Evolutionary conservation across 1,140 invertebrate genomes (phyloP).

Genomic region (Drosophila ironensis): DNA sequence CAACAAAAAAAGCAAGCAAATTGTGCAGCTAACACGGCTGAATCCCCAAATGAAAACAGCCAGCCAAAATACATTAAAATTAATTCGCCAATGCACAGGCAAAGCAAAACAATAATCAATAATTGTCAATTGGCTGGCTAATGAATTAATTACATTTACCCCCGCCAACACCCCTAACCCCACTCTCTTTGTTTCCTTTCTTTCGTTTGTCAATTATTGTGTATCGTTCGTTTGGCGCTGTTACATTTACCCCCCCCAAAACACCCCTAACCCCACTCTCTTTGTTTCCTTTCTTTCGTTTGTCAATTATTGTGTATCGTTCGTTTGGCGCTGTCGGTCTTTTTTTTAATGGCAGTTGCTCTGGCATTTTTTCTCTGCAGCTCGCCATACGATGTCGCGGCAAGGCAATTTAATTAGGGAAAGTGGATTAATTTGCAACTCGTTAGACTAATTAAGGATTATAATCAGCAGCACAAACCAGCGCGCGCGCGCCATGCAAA

Average conservation of each 20-base stretch:
- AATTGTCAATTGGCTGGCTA: constrained; percentile 74
- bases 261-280: background rate
- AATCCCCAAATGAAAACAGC: constrained; percentile 8
- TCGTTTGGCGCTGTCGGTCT: constrained; percentile 13
- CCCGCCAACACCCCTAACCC: background rate
- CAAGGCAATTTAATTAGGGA: constrained; percentile 79
- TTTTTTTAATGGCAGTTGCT: constrained; percentile 23
- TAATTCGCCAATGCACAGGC: constrained; percentile 42
- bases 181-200: constrained; percentile 10
- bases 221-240: constrained; percentile 9
- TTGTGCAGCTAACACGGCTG: constrained; percentile 45
- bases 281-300: constrained; percentile 18
- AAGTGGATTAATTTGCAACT: constrained; percentile 82
- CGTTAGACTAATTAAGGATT: constrained; percentile 82
- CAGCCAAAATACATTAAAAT: constrained; percentile 51
- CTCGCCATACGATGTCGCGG: background rate
- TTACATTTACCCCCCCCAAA: constrained; percentile 27
- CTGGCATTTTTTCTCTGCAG: constrained; percentile 8
- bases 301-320: constrained; percentile 8
- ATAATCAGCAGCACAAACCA: constrained; percentile 54
- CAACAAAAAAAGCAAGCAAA: constrained; percentile 31
- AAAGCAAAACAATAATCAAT: constrained; percentile 73
- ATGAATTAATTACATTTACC: constrained; percentile 73
- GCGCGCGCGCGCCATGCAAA: constrained; percentile 30
- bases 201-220: constrained; percentile 13